A percentile compares a stretch with the other conserved stretches of the same genome.
Conservation (phyloP, 2,888 invertebrate genomes). For the Orthosia incerta region DNA sequence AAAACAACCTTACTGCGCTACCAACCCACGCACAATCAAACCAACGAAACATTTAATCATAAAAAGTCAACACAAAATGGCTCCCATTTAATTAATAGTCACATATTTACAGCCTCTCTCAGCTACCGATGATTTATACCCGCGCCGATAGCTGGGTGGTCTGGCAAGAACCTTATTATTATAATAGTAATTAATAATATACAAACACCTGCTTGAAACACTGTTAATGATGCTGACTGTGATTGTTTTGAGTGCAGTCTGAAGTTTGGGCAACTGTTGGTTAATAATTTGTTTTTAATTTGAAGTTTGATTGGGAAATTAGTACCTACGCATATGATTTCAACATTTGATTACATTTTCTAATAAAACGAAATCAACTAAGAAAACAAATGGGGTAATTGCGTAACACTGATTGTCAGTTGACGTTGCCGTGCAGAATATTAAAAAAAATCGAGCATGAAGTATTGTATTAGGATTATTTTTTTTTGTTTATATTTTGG, state of each 20-base stretch:
- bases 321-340: background rate
- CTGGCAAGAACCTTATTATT: constrained; percentile 57
- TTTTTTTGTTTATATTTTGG: too few relatives aligned
- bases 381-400: background rate
- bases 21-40: constrained; percentile 50
- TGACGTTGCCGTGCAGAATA: background rate
- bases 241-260: constrained; percentile 44
- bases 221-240: constrained; percentile 53
- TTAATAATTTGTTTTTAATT: constrained; percentile 35
- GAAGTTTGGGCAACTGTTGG: constrained; percentile 19
- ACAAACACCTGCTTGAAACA: constrained; percentile 66
- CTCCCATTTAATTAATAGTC: constrained; percentile 60
- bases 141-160: constrained; percentile 63
- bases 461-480: background rate
- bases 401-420: too few relatives aligned
- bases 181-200: constrained; percentile 65
- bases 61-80: constrained; percentile 54
- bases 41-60: constrained; percentile 44
- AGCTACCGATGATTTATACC: constrained; percentile 67
- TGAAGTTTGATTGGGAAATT: constrained; percentile 9
- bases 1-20: background rate
- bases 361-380: background rate
- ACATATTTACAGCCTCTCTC: constrained; percentile 52
- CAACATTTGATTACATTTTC: background rate
- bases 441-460: background rate